Conservation (phyloP, 64 coral and sea anemone genomes). For the Montipora foliosa region DNA sequence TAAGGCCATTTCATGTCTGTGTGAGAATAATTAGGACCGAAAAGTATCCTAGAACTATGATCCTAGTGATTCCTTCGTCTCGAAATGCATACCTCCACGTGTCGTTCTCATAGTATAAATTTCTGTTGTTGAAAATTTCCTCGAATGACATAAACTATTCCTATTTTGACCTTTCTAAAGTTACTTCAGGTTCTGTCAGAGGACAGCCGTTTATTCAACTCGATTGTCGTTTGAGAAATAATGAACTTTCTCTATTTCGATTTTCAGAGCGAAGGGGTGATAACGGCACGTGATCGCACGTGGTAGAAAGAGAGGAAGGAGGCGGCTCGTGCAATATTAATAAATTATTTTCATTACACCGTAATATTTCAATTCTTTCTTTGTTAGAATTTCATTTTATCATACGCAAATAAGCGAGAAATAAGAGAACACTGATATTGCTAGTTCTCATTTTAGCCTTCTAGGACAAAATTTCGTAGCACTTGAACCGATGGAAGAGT, state of each 20-base stretch:
- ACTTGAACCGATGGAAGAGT: not conserved
- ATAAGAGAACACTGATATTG: slow-evolving; percentile 1
- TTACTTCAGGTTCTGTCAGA: not conserved
- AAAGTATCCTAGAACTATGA: not conserved
- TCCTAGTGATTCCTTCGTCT: not conserved
- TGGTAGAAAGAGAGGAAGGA: not conserved
- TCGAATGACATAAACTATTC: not conserved
- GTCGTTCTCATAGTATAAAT: not conserved
- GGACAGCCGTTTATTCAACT: not conserved
- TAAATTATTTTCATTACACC: not conserved
- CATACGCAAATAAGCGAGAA: not conserved
- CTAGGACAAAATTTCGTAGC: not conserved
- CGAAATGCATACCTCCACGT: not conserved
- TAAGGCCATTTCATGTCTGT: not conserved
- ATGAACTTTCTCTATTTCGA: too few relatives aligned
- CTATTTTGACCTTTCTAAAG: not conserved
- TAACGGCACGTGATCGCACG: not conserved
- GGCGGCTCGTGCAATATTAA: not conserved
- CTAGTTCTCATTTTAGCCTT: not conserved
- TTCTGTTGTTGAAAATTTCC: not conserved
- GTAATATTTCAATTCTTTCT: not conserved
- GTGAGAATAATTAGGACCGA: not conserved
- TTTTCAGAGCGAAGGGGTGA: not conserved
- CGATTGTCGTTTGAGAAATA: not conserved
- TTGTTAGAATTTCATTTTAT: not conserved